Evolutionary conservation across 2,888 invertebrate genomes (phyloP).

Genomic region (Cecidostiba fungosa): DNA sequence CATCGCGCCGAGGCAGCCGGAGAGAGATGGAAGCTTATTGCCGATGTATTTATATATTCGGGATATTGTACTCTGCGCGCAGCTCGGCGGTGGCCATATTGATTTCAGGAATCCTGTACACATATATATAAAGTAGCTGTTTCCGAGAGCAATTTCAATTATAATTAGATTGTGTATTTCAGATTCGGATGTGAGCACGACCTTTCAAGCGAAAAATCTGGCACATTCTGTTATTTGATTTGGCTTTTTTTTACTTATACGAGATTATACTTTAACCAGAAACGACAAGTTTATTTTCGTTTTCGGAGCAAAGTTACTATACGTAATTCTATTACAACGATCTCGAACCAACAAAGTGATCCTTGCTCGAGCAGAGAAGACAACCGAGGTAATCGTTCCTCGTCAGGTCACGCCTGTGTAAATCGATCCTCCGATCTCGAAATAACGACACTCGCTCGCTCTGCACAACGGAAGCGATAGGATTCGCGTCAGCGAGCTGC

Average conservation of each 20-base stretch:
- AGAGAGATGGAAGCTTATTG: background rate
- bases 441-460: conserved; percentile 26
- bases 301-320: background rate
- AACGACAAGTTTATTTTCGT: background rate
- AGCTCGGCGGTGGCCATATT: too few relatives aligned
- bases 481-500: conserved; percentile 36
- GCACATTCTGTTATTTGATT: background rate
- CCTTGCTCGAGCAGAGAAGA: background rate
- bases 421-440: conserved; percentile 29
- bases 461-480: conserved; percentile 19
- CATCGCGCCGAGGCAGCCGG: background rate
- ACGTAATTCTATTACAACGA: background rate
- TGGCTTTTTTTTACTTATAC: background rate
- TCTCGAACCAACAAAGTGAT: background rate
- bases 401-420: background rate
- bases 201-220: background rate
- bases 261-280: background rate
- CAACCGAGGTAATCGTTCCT: background rate
- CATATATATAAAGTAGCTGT: background rate
- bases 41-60: background rate
- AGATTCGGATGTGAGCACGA: background rate
- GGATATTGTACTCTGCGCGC: background rate
- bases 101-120: too few relatives aligned
- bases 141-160: background rate
- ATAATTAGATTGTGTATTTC: background rate